Percentiles rank a stretch among this genome's conserved stretches.
These are phyloP conservation scores for Synanthedon formicaeformis DNA, from an alignment of 2,888 invertebrate species.

Conservation along the genomic window DNA sequence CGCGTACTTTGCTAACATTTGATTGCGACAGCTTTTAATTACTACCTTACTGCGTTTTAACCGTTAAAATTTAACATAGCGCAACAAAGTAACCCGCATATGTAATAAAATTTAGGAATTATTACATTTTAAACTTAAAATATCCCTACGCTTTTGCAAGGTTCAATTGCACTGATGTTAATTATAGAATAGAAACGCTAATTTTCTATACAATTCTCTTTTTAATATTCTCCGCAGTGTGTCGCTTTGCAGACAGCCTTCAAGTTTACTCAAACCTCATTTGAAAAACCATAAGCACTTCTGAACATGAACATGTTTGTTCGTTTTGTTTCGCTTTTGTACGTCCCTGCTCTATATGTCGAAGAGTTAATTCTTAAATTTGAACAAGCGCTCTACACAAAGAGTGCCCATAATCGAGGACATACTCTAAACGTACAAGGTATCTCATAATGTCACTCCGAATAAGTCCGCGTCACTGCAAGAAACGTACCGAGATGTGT, in stretches of 20 bases:
- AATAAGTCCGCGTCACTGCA: conserved; percentile 25
- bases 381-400: conserved; percentile 1
- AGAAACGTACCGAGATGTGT: conserved; percentile 21
- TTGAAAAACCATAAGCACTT: no score
- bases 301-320: neutral
- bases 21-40: conserved; percentile 16
- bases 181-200: no score
- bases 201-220: no score
- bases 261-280: neutral
- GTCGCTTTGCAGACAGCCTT: neutral
- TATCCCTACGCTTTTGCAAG: no score
- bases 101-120: conserved; percentile 1
- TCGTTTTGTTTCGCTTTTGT: neutral
- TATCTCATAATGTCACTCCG: conserved; percentile 25
- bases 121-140: conserved; percentile 1
- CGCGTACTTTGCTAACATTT: conserved; percentile 18
- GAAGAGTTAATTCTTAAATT: neutral
- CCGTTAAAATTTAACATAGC: conserved; percentile 2
- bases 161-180: no score
- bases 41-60: conserved; percentile 8
- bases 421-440: conserved; percentile 3
- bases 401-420: conserved; percentile 1
- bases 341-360: neutral
- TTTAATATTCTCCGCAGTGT: no score
- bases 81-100: no score